Conservation (phyloP, 2,797 vertebrate species). For the Heliangelus exortis region DNA sequence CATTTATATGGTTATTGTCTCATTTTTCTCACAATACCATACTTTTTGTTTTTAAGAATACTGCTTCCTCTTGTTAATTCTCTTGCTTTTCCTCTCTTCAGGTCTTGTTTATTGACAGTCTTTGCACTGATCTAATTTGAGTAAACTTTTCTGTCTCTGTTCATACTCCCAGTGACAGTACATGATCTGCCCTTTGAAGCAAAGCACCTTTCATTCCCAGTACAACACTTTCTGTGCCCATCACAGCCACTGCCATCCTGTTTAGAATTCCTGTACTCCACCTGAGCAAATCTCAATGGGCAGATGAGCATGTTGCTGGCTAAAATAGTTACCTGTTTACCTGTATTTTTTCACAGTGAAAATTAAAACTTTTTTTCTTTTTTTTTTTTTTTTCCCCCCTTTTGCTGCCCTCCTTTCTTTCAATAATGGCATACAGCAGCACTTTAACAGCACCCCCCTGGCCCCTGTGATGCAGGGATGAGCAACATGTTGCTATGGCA, state of each 20-base stretch:
- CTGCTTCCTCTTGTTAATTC: not conserved
- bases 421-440: not conserved
- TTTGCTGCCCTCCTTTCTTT: not conserved
- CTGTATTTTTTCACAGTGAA: not conserved
- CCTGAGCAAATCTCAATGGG: not conserved
- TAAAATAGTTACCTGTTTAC: not conserved
- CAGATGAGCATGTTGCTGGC: too few relatives aligned
- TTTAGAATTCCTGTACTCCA: not conserved
- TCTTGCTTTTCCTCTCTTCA: not conserved
- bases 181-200: not conserved
- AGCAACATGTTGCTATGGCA: slow-evolving; percentile 72
- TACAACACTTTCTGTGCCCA: not conserved
- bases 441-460: not conserved
- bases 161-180: not conserved
- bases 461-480: not conserved
- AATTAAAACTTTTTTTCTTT: not conserved
- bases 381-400: not conserved
- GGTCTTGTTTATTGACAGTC: not conserved
- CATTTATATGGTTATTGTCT: not conserved
- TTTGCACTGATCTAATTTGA: not conserved
- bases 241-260: not conserved
- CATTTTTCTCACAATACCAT: not conserved
- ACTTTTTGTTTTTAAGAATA: not conserved
- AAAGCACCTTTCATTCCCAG: not conserved
- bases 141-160: not conserved